Conservation (phyloP, 2,888 invertebrate genomes). For the Gnatocerus cornutus region DNA sequence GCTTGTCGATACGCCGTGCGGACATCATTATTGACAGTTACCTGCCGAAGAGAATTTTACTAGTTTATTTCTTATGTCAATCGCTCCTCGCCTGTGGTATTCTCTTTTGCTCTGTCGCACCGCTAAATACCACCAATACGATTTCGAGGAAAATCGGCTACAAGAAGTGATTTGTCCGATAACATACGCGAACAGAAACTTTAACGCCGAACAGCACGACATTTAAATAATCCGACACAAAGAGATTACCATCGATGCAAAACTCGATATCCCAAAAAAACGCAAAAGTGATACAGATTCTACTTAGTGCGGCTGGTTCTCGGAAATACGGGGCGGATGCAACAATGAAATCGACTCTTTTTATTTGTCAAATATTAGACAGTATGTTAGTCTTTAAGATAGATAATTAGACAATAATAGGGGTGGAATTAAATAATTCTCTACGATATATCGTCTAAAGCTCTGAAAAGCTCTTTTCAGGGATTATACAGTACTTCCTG, state of each 20-base stretch:
- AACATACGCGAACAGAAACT: slow-evolving; percentile 40
- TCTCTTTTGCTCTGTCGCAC: slow-evolving; percentile 41
- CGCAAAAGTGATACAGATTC: background rate
- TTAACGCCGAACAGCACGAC: slow-evolving; percentile 32
- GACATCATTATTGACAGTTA: slow-evolving; percentile 61
- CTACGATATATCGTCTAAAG: no score
- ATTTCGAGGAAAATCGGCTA: slow-evolving; percentile 50
- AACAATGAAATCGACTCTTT: no score
- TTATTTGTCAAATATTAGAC: no score
- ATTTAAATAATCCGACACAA: slow-evolving; percentile 15
- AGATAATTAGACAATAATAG: no score
- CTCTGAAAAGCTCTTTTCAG: no score
- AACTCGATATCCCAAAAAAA: background rate
- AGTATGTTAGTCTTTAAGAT: no score
- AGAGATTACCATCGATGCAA: slow-evolving; percentile 14
- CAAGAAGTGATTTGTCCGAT: slow-evolving; percentile 52
- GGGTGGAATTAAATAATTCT: no score
- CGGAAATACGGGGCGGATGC: background rate
- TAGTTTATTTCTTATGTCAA: slow-evolving; percentile 58
- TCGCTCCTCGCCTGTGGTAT: slow-evolving; percentile 49
- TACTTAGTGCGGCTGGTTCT: background rate
- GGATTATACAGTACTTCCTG: no score
- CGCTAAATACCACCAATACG: slow-evolving; percentile 46
- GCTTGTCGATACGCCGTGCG: slow-evolving; percentile 53
- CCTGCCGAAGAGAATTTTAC: slow-evolving; percentile 57